phyloP scores from a whole-genome alignment of 2,888 invertebrate genomes.

The Mycalesis mineus region DNA sequence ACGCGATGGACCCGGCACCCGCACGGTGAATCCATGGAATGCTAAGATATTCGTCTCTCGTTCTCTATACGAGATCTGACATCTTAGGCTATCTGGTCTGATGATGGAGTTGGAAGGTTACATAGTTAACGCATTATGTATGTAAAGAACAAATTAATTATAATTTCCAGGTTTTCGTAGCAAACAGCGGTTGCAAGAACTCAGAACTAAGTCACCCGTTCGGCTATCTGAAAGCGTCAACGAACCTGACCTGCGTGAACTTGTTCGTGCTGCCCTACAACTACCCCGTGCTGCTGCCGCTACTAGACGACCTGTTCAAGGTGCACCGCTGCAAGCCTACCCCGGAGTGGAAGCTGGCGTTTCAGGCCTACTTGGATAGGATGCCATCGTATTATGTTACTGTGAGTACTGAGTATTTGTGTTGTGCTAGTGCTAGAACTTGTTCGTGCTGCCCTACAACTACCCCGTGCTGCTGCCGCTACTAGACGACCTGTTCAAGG shows the following conservation, averaged over 20 bases:
- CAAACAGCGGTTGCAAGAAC: conserved; percentile 89
- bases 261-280: conserved; percentile 99
- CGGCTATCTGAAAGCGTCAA: conserved; percentile 97
- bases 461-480: conserved; percentile 96
- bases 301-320: conserved; percentile 96
- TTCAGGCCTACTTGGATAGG: conserved; percentile 95
- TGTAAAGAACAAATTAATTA: not conserved
- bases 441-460: conserved; percentile 99
- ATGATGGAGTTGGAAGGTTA: too few species aligned
- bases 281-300: conserved; percentile 94
- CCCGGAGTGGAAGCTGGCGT: conserved; percentile 93
- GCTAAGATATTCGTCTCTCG: too few species aligned
- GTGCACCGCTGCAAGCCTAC: conserved; percentile 94
- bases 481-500: conserved; percentile 95
- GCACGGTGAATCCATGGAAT: too few species aligned
- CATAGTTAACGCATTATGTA: too few species aligned
- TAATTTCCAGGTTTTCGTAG: conserved; percentile 85
- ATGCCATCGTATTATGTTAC: conserved; percentile 97
- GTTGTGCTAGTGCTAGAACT: conserved; percentile 97
- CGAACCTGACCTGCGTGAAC: conserved; percentile 95
- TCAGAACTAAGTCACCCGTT: conserved; percentile 95
- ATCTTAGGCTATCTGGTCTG: too few species aligned
- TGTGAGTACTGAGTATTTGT: too few species aligned
- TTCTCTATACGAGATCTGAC: too few species aligned
- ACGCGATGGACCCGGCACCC: too few species aligned